Evolutionary conservation across 2,113 vertebrate species (phyloP).

Genomic region (Mesitornis unicolor): DNA sequence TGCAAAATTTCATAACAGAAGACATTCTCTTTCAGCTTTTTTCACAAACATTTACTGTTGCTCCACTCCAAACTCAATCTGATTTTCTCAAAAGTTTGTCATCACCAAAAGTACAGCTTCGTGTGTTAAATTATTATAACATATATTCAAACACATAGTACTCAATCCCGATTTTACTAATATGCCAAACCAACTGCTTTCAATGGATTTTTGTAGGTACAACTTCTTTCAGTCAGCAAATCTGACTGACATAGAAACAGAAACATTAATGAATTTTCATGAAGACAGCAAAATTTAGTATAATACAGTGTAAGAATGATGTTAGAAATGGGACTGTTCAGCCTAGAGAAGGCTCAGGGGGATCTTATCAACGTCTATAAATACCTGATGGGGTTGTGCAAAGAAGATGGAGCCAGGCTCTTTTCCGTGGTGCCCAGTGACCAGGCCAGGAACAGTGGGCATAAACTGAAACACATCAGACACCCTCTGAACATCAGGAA

Average conservation of each 20-base stretch:
- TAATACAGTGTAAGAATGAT: background rate
- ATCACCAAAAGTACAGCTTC: background rate
- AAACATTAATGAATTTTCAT: background rate
- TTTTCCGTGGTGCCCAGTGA: background rate
- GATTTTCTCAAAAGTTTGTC: background rate
- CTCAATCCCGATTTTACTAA: background rate
- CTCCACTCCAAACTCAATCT: background rate
- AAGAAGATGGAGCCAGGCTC: background rate
- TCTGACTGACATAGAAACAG: background rate
- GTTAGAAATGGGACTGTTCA: background rate
- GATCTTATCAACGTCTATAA: background rate
- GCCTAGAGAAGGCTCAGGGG: background rate
- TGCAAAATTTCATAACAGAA: background rate
- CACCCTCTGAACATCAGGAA: background rate
- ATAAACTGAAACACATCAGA: rapidly evolving
- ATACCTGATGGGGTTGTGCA: background rate
- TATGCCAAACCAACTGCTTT: background rate
- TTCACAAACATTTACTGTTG: background rate
- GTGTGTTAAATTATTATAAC: background rate
- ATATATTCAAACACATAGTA: background rate
- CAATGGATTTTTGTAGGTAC: background rate
- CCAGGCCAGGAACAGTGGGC: background rate
- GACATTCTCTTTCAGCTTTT: background rate
- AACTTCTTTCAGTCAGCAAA: background rate
- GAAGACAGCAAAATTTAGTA: background rate